phyloP scores from a whole-genome alignment of 2,888 invertebrate species.

The Hyposoter dolosus region DNA sequence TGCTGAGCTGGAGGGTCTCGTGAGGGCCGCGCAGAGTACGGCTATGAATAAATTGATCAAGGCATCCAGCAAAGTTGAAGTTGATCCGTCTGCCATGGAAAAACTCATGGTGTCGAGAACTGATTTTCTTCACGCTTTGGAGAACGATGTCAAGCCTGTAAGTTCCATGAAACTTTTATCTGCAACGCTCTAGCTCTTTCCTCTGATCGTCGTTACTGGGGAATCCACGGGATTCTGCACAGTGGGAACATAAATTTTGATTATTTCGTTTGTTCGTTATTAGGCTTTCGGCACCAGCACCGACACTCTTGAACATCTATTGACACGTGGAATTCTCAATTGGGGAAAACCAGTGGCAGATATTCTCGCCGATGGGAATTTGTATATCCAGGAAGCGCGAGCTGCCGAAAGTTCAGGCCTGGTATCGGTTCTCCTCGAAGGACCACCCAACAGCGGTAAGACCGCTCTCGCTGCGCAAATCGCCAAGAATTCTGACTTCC shows the following conservation, averaged over 20 bases:
- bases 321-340: slow-evolving; percentile 94
- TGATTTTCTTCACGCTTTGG: slow-evolving; percentile 90
- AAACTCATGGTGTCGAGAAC: slow-evolving; percentile 87
- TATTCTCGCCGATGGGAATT: slow-evolving; percentile 96
- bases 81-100: slow-evolving; percentile 90
- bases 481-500: slow-evolving; percentile 98
- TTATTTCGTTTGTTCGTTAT: neutral
- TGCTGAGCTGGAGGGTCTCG: slow-evolving; percentile 91
- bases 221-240: neutral
- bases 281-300: slow-evolving; percentile 98
- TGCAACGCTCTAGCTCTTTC: neutral
- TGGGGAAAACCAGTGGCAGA: slow-evolving; percentile 96
- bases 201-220: neutral
- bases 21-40: slow-evolving; percentile 90
- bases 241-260: neutral
- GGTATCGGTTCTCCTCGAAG: slow-evolving; percentile 97
- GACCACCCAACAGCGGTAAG: slow-evolving; percentile 98
- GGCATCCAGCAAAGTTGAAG: slow-evolving; percentile 88
- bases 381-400: slow-evolving; percentile 95
- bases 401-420: slow-evolving; percentile 91
- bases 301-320: slow-evolving; percentile 94
- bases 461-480: slow-evolving; percentile 98
- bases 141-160: slow-evolving; percentile 87
- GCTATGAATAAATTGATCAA: slow-evolving; percentile 92
- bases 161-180: slow-evolving; percentile 52